These are phyloP conservation scores for Tragelaphus strepsiceros DNA, from an alignment of 2,113 vertebrate species.

Conservation along the genomic window DNA sequence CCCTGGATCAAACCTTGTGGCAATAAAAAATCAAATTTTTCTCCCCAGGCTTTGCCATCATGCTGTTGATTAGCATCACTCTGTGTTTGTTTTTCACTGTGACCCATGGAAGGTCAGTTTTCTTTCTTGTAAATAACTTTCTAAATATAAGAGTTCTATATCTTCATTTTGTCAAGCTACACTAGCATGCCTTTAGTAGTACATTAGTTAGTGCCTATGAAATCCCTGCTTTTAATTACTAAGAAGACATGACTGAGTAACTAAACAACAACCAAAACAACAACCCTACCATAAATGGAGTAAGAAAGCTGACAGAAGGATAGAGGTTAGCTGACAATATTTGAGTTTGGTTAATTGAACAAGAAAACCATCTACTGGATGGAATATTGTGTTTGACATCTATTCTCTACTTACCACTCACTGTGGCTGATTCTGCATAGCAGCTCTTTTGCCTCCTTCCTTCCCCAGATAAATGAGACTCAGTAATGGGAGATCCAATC, in stretches of 20 bases:
- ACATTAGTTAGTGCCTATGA: background rate
- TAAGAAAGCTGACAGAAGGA: background rate
- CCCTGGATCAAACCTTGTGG: background rate
- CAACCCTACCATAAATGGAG: background rate
- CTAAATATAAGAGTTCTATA: background rate
- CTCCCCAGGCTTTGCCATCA: background rate
- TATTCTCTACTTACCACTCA: background rate
- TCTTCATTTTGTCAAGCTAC: background rate
- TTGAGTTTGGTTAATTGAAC: background rate
- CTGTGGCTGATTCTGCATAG: background rate
- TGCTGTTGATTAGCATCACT: background rate
- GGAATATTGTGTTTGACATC: background rate
- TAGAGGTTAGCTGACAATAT: background rate
- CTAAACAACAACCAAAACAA: background rate
- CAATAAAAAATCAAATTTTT: background rate
- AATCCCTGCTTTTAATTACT: background rate
- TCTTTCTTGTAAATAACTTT: background rate
- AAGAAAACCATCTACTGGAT: background rate
- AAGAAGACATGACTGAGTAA: background rate
- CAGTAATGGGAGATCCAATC: background rate
- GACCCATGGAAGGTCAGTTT: background rate
- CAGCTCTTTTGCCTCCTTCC: background rate
- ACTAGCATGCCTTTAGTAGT: background rate
- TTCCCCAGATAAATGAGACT: background rate
- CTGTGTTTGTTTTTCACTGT: background rate